Evolutionary conservation across 92 coral and sea anemone species (phyloP).

Genomic region (Pocillopora meandrina): DNA sequence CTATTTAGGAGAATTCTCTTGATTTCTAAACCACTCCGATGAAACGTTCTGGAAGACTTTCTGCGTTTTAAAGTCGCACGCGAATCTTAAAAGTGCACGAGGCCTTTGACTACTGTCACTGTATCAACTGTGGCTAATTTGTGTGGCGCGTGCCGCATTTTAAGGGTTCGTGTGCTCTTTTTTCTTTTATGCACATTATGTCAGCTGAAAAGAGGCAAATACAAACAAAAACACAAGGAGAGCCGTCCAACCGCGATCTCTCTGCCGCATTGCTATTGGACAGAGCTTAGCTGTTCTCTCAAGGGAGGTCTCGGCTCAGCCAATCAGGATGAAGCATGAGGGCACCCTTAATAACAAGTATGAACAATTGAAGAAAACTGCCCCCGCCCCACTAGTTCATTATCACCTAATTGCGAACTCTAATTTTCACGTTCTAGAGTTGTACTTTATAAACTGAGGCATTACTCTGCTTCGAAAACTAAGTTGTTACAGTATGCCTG

Average conservation of each 20-base stretch:
- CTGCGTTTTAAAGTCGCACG: slow-evolving; percentile 22
- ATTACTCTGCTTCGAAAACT: slow-evolving; percentile 26
- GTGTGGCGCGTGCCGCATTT: slow-evolving; percentile 99
- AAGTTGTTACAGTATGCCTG: not conserved
- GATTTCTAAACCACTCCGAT: not conserved
- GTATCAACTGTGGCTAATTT: slow-evolving; percentile 87
- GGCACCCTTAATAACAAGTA: slow-evolving; percentile 74
- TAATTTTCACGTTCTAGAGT: slow-evolving; percentile 69
- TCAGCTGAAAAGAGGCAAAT: slow-evolving; percentile 99
- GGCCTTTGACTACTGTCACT: slow-evolving; percentile 40
- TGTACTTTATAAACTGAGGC: slow-evolving; percentile 34
- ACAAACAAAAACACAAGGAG: slow-evolving; percentile 95
- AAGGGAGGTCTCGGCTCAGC: slow-evolving; percentile 56
- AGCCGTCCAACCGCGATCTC: slow-evolving; percentile 87
- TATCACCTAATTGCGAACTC: slow-evolving; percentile 88
- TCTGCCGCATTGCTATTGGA: slow-evolving; percentile 67
- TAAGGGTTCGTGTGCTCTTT: slow-evolving; percentile 98
- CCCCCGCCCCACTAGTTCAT: slow-evolving; percentile 84
- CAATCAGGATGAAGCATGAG: slow-evolving; percentile 56
- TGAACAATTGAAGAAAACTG: slow-evolving; percentile 73
- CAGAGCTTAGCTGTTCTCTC: slow-evolving; percentile 44
- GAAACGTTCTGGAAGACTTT: slow-evolving; percentile 6
- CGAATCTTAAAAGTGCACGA: slow-evolving; percentile 39
- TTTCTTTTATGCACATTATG: slow-evolving; percentile 90
- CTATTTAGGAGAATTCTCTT: not conserved